A percentile compares a stretch with the other conserved stretches of the same genome.
Conservation (phyloP, 2,888 invertebrate genomes). For the Parapristionchus giblindavisi region DNA sequence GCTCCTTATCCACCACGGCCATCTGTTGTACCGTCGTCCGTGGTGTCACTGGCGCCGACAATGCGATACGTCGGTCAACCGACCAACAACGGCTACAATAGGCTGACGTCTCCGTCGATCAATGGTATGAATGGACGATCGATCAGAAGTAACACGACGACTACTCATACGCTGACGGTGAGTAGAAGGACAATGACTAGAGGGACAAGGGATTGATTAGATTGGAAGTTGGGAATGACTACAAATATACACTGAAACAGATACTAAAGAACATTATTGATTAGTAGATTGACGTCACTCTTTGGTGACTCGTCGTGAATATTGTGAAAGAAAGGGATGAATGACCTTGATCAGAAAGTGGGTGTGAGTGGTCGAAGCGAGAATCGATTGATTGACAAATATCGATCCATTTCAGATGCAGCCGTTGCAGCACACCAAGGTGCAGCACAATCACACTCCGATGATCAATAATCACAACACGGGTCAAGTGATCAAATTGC, state of each 20-base stretch:
- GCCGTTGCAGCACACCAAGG: background rate
- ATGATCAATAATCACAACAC: background rate
- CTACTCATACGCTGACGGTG: conserved; percentile 11
- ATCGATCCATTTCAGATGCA: background rate
- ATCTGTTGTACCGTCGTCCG: background rate
- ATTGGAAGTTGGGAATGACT: no score
- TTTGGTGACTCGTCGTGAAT: no score
- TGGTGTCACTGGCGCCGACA: conserved; percentile 10
- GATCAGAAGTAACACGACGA: conserved; percentile 16
- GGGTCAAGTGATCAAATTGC: background rate
- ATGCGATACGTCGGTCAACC: background rate
- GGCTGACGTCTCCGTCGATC: background rate
- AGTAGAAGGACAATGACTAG: background rate
- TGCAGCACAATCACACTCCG: background rate
- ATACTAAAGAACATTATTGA: no score
- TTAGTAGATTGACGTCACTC: no score
- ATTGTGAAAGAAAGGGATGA: background rate
- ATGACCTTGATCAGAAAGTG: conserved; percentile 19
- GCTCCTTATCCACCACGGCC: background rate
- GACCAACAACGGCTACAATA: background rate
- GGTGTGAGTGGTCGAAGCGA: no score
- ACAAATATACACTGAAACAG: no score
- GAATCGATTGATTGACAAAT: background rate
- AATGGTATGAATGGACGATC: no score
- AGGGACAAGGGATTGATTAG: no score